A percentile compares a stretch with the other conserved stretches of the same genome.
Evolutionary conservation across 2,113 vertebrate genomes (phyloP).

Genomic region (Castor canadensis): DNA sequence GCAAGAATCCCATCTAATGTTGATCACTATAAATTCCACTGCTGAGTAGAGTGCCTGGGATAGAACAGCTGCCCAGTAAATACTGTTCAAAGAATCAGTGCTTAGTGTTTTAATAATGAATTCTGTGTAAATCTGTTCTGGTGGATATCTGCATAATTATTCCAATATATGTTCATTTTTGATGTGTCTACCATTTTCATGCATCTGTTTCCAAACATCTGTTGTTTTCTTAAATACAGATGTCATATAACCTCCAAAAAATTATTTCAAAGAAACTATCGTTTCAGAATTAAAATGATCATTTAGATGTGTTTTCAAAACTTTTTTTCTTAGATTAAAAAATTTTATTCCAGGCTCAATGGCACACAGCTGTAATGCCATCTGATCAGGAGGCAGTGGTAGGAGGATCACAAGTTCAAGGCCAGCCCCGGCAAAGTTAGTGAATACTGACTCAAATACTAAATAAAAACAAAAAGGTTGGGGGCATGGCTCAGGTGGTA

Average conservation of each 20-base stretch:
- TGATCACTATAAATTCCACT: not conserved
- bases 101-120: not conserved
- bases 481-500: too few species aligned
- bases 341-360: too few species aligned
- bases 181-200: not conserved
- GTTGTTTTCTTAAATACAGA: not conserved
- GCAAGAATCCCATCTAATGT: not conserved
- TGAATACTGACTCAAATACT: too few species aligned
- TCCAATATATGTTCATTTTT: not conserved
- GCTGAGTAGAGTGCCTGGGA: not conserved
- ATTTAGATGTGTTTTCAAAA: not conserved
- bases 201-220: not conserved
- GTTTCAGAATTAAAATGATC: slow-evolving; percentile 31
- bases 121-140: not conserved
- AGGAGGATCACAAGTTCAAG: too few species aligned
- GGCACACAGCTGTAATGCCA: too few species aligned
- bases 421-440: too few species aligned
- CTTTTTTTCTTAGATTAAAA: slow-evolving; percentile 9
- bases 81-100: not conserved
- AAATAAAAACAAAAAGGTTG: too few species aligned
- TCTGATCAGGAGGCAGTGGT: too few species aligned
- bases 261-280: slow-evolving; percentile 1
- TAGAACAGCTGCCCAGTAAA: not conserved
- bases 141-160: not conserved
- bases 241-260: not conserved